Evolutionary conservation across 2,888 invertebrate genomes (phyloP).

Genomic region (Drosophila niveifrons): DNA sequence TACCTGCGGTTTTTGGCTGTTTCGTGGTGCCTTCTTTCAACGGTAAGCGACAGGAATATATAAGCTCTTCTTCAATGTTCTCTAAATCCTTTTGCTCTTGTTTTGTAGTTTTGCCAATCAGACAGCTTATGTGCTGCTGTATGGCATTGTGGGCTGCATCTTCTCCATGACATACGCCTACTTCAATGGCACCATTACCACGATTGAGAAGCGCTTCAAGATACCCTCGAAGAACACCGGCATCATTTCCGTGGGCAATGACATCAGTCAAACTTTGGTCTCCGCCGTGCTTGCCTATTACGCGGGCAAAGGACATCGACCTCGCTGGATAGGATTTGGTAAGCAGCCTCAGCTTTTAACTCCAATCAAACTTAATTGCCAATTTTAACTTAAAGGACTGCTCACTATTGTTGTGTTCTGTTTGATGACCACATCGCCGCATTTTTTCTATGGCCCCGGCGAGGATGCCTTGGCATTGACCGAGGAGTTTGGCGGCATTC

Average conservation of each 20-base stretch:
- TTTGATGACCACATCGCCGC: constrained; percentile 89
- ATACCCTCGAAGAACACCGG: constrained; percentile 90
- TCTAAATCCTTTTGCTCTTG: not conserved
- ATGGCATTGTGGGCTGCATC: constrained; percentile 89
- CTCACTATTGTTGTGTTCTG: constrained; percentile 89
- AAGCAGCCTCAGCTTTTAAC: constrained; percentile 4
- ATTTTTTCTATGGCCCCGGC: constrained; percentile 89
- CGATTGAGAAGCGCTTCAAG: constrained; percentile 90
- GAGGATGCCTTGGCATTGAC: constrained; percentile 88
- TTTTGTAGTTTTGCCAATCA: constrained; percentile 84
- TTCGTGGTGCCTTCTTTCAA: constrained; percentile 87
- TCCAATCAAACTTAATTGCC: not conserved
- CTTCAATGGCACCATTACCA: constrained; percentile 91
- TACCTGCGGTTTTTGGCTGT: constrained; percentile 88
- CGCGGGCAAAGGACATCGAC: constrained; percentile 90
- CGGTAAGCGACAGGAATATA: constrained; percentile 84
- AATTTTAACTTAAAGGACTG: constrained; percentile 81
- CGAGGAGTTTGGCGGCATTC: constrained; percentile 87
- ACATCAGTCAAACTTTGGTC: constrained; percentile 90
- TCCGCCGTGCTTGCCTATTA: constrained; percentile 90
- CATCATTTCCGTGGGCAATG: constrained; percentile 90
- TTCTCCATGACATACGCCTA: constrained; percentile 90
- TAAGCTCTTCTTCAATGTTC: not conserved
- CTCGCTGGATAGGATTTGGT: constrained; percentile 90
- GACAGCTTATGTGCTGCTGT: constrained; percentile 87